Percentiles rank a stretch among this genome's conserved stretches.
Conservation (phyloP, 2,797 vertebrate species). For the Cyclura pinguis region DNA sequence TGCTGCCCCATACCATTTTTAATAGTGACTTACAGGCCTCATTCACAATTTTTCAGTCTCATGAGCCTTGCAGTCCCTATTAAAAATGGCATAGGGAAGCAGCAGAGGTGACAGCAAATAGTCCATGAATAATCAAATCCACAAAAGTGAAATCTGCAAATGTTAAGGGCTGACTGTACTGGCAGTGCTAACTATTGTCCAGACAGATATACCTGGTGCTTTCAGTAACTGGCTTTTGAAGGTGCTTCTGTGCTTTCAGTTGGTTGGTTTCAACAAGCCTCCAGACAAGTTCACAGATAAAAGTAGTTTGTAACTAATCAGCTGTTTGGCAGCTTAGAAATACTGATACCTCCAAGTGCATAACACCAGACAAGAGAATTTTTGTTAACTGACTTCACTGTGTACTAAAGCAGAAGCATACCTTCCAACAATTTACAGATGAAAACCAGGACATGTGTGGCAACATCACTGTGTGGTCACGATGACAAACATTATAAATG, state of each 20-base stretch:
- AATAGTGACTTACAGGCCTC: too few relatives aligned
- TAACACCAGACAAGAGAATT: not conserved
- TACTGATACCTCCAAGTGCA: not conserved
- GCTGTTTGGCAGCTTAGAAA: not conserved
- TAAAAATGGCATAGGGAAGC: too few relatives aligned
- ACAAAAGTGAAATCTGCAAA: too few relatives aligned
- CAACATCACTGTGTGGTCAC: too few relatives aligned
- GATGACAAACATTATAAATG: too few relatives aligned
- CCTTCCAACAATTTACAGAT: too few relatives aligned
- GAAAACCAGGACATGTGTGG: too few relatives aligned
- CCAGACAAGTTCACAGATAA: not conserved
- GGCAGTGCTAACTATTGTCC: not conserved
- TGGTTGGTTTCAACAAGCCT: not conserved
- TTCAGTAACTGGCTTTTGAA: not conserved
- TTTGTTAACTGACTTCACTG: not conserved
- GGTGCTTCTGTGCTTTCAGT: not conserved
- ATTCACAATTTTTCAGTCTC: too few relatives aligned
- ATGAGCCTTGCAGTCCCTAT: too few relatives aligned
- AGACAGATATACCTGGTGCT: not conserved
- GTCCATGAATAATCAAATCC: too few relatives aligned
- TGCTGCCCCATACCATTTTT: too few relatives aligned
- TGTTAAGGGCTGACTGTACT: not conserved
- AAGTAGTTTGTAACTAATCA: not conserved
- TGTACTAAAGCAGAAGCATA: not conserved
- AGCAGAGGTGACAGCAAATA: too few relatives aligned